Percentiles rank a stretch among this genome's conserved stretches.
Conservation (phyloP, 2,113 vertebrate genomes). For the Thomomys bottae region DNA sequence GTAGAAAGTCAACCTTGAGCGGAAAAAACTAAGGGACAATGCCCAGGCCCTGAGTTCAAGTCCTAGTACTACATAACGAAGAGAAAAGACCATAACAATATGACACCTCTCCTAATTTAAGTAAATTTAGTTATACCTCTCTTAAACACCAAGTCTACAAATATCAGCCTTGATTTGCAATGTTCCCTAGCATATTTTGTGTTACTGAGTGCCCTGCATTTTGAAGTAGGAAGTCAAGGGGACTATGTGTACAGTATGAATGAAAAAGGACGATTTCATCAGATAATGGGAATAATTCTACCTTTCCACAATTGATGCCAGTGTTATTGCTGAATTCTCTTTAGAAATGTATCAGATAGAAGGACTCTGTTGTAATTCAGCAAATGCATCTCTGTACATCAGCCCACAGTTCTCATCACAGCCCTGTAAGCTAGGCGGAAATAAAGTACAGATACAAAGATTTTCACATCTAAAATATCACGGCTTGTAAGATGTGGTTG, state of each 20-base stretch:
- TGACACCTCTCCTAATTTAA: neutral
- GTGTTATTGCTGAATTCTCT: neutral
- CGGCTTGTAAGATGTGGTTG: neutral
- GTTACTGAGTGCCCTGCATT: neutral
- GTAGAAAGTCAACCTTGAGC: no score
- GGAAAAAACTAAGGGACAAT: no score
- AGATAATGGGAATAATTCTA: neutral
- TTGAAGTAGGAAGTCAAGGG: neutral
- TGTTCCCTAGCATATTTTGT: neutral
- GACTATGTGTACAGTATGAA: neutral
- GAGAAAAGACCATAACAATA: neutral
- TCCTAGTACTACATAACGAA: no score
- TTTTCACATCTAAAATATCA: neutral
- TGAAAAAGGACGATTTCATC: slow-evolving; percentile 9
- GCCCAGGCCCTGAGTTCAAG: no score
- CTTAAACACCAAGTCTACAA: neutral
- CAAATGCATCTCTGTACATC: neutral
- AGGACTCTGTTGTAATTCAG: neutral
- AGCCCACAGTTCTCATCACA: neutral
- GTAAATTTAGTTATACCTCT: neutral
- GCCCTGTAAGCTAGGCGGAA: neutral
- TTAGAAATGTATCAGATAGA: neutral
- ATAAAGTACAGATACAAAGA: neutral
- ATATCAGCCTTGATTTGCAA: neutral
- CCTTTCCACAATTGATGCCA: neutral